Evolutionary conservation across 2,113 vertebrate species (phyloP), one percentile per base, ranked within the genome.

Genomic region (Thamnaconus septentrionalis): DNA sequence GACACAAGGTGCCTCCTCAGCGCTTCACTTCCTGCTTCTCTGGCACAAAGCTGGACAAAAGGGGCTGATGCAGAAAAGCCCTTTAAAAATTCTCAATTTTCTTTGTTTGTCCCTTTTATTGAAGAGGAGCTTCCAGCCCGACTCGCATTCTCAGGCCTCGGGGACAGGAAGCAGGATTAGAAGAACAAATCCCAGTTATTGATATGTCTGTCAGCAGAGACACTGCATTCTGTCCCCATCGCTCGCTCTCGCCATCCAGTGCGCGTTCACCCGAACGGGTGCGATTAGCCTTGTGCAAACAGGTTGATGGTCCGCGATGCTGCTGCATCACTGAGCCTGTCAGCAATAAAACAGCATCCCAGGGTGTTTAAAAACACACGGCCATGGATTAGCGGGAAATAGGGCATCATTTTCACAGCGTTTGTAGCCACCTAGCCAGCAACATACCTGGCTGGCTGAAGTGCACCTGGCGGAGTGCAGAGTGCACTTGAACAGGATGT

Each of bases 121-220:
- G 18, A 31, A 31, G 18, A 31, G 18, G 18, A 60, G 69, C 66
- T 67, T 79, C 74, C 65, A 59, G 80, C 73, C 74, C 52, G 44
- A 54, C 68, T 18, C 68, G 45, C 56, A 81, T 89, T 89, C 90
- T 86, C 90, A 88, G 83, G 87, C 80, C 58, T 64, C 59, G 73
- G 74, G 81, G 74, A 84, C 87, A 91, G 91, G 91, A 92, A 89
- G 78, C 60, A 61, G 85, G 90, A 91, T 92, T 91, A 90, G 63
- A 53, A 43, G 65, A 31, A 67, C 70, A 83, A 88, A 81, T 68
- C 85, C 73, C 55, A 41, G 67, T 79, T 86, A 84, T 85, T 73
- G 78, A 78, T 42, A 55, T 39, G 66, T 73, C 59, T 82, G 75
- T 85, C 88, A 87, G 81, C 82, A 82, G 48, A 41, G 55, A 78